Base-by-base conservation (phyloP, 2,888 invertebrate species). In the Trachelus iudaicus region DNA sequence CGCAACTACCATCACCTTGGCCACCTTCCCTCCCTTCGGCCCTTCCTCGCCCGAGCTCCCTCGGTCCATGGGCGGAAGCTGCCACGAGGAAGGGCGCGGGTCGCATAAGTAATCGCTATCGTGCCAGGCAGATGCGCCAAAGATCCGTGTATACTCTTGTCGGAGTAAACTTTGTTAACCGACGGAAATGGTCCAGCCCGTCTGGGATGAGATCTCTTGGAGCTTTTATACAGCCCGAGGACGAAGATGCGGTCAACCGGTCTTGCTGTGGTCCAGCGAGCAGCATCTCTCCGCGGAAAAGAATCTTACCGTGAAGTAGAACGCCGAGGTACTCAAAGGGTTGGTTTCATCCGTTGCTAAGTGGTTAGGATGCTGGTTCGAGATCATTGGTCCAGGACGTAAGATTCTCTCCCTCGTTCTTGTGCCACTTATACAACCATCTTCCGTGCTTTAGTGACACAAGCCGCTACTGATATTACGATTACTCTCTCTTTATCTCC, bases 71-170 rank as follows among this genome's bases (percentile, higher is more conserved):
- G 81, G 83, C 73, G 76, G 86, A 85, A 90, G 89, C 90, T 90
- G 89, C 87, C 88, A 86, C 85, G 80, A 86, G 88, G 85, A 88
- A 88, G 86, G 88, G 85, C 89, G 86, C 86, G 90, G 88, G 87
- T 88, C 90, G 90, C 90, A 90, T 90, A 90, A 90, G 90, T 90
- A 90, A 90, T 90, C 89, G 73, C 88, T 89, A 90, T 90, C 88
- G 86, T 85, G 85, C 85, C 85, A 85, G 85, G 87, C 90, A 90
- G 90, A 90, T 90, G 90, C 87, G 89, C 88, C 88, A 23, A 56
- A 56, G 40, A 56, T 56, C 23, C 40, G 23, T 23, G 40, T 23
- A 9, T 6, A 9, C 9, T 23, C 40, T 56, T 23, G 40, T 56
- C 23, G 4, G 1, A 56, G 40, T 56, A 56, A 56, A 56, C 40